phyloP scores from a whole-genome alignment of 2,113 vertebrate genomes.

The Aegotheles bennettii region DNA sequence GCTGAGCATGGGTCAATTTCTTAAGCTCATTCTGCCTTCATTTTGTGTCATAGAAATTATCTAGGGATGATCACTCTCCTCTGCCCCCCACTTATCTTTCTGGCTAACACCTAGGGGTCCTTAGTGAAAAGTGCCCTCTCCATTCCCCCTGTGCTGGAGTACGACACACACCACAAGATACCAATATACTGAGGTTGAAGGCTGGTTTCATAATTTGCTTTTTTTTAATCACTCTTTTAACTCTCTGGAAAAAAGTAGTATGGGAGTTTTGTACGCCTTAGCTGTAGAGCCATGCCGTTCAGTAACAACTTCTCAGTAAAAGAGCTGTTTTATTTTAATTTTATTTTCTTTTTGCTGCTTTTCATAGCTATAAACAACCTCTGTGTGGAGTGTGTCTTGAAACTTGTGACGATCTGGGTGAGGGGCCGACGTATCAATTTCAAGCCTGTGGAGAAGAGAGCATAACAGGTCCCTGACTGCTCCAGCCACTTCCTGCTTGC shows the following conservation, averaged over 20 bases:
- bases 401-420: slow-evolving; percentile 20
- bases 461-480: slow-evolving; percentile 32
- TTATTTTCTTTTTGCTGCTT: slow-evolving; percentile 32
- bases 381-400: neutral
- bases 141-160: neutral
- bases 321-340: neutral
- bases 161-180: neutral
- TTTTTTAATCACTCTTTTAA: neutral
- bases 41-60: neutral
- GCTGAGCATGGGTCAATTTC: neutral
- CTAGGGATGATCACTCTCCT: neutral
- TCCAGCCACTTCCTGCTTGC: slow-evolving; percentile 30
- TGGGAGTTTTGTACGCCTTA: neutral
- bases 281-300: neutral
- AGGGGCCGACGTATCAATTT: slow-evolving; percentile 38
- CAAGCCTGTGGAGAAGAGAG: slow-evolving; percentile 21
- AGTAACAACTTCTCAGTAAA: neutral
- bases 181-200: neutral
- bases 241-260: neutral
- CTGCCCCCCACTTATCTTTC: neutral
- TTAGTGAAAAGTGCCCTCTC: neutral
- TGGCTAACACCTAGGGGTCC: neutral
- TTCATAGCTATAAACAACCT: slow-evolving; percentile 28
- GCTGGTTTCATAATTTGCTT: neutral
- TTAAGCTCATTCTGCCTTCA: neutral